Base-by-base conservation (phyloP, 2,888 invertebrate species). In the Sympetrum striolatum region DNA sequence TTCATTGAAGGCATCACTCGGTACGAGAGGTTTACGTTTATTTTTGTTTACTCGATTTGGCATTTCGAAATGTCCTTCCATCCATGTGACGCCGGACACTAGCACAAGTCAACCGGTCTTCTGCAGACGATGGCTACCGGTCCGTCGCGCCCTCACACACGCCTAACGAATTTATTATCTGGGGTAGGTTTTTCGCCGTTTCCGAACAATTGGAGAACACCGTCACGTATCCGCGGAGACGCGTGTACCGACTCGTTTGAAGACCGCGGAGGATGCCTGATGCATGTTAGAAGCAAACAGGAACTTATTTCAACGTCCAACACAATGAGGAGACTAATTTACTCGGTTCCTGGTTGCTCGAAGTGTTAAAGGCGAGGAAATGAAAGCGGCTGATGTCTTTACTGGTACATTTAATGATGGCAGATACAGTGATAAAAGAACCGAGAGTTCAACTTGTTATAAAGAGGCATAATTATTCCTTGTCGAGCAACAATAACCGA, bases 171-270 rank as follows among this genome's bases (percentile, higher is more conserved):
- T 86, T 86, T 86, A 86, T 86, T 37, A 86, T 86, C 60, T 60
- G 60, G 86, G n/a, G 37, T 60, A 64, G 22, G 86, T 60, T 64
- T n/a, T 31, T 37, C 35, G 64, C n/a, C 60, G n/a, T 31, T 37
- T 37, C n/a, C 64, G 35, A 37, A 60, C 35, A 53, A 58, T 86
- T 64, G 35, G 10, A 37, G 86, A 86, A 86, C 60, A 60, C 60
- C 60, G 37, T 86, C 86, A 86, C 60, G 86, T 64, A 22, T 18
- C 37, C 18, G 22, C 35, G 86, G n/a, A 60, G 86, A 64, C 86
- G 60, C 60, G 86, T 22, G 86, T 22, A 37, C 60, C 86, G 31
- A 60, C 60, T 60, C 60, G 86, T 37, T 86, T 86, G 86, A 60
- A 86, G 37, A 60, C 60, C 35, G 8, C 86, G 37, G 37, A 86